Evolutionary conservation across 2,797 vertebrate genomes (phyloP), one percentile per base, ranked within the genome.

Genomic region (Pangasius larnaudii): DNA sequence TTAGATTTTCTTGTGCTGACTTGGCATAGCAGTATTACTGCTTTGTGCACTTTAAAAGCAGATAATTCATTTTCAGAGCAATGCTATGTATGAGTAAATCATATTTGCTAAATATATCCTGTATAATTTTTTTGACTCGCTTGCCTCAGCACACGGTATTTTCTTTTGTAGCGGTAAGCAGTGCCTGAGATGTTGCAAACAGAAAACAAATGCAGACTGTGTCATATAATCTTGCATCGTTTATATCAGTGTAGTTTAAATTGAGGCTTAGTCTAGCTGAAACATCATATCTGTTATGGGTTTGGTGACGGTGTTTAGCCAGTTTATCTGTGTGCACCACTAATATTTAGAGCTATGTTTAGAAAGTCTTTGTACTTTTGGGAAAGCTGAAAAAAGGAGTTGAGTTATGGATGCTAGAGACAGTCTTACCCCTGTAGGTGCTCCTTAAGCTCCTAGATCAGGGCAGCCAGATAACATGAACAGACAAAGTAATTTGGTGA

Each of bases 391-490:
- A 77, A 86, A 85, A 30, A 78, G 22, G 19, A 30, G 1, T 56
- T 89, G 86, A 91, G 87, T 92, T 85, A 84, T 89, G 83, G 24
- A 90, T 84, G 42, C 39, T 30, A 18, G 51, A 84, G 77, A 61
- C 61, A 49, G 71, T 42, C 14, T 33, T 3, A 61, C 67, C 58
- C 24, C n/a, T 39, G 77, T 36, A 51, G 84, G 84, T 53, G 24
- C 33, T 79, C 16, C n/a, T 59, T 81, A 59, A 81, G 27, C 33
- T 56, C 53, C 61, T 6, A 71, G 61, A 56, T 59, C 75, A 71
- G 3, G 22, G 27, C 14, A 22, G 56, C 39, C 18, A 33, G 79
- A 78, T 46, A 22, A 75, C 58, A n/a, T 30, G 39, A 83, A 63
- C n/a, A n/a, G 5, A 56, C 7, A 22, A 77, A 77, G 77, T 65